Base-by-base conservation (phyloP, 2,113 vertebrate species). In the Malurus cyaneus region DNA sequence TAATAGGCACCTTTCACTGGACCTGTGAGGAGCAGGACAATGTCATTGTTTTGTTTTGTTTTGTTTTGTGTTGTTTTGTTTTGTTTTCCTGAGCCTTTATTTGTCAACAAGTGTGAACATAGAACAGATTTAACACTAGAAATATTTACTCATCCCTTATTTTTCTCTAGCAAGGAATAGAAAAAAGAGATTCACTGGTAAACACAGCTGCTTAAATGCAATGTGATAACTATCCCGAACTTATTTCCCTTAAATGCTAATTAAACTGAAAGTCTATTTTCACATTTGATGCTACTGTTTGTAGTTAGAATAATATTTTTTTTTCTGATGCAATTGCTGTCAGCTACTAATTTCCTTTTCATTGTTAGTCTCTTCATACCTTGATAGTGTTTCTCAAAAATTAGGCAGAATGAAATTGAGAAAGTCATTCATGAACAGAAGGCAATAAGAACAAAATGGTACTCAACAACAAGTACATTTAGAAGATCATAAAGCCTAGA, bases 181-280 rank as follows among this genome's bases (percentile, higher is more conserved):
- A 84, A 80, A 87, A 23, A 5, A 41, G 36, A 74, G 56, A 76
- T 46, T 21, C 2, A 12, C 23, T 54, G 84, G 39, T 59, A 91
- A 92, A 78, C 29, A 78, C 13, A 92, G 52, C 5, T 41, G 25
- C 21, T 92, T 60, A 78, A 95, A 93, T 80, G 25, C 29, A 78
- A 53, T 80, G 25, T 79, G 31, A 42, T 64, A 89, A 84, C 72
- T 79, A 67, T 81, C 66, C 17, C 56, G 88, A 89, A 67, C 7
- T 8, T 39, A 61, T 89, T 92, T 91, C 17, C 73, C 12, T 92
- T 94, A 86, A 86, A 87, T 81, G 36, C 23, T 79, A 87, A 94
- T 87, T 88, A 91, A 85, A 84, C 89, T 87, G n/a, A 64, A 91
- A 69, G 31, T 57, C 17, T 92, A 1, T 71, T 91, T 94, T 84